A percentile compares a stretch with the other conserved stretches of the same genome.
phyloP scores from a whole-genome alignment of 2,888 invertebrate species.

The Pardosa pseudoannulata region DNA sequence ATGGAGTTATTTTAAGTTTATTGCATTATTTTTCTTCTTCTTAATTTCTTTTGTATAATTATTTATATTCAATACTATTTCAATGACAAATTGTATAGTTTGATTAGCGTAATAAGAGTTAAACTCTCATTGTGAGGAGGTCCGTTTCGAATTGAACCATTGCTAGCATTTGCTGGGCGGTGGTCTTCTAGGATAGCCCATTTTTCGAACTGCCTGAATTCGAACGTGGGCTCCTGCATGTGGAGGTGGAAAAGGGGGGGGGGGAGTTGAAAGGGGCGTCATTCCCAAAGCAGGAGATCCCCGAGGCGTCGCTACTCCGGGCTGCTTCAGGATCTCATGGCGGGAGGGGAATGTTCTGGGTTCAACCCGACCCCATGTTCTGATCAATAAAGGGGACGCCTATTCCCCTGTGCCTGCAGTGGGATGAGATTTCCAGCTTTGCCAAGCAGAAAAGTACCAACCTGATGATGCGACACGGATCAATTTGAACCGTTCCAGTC shows the following conservation, averaged over 20 bases:
- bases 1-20: too few species aligned
- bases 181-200: neutral
- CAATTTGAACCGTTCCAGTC: neutral
- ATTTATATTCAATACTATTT: too few species aligned
- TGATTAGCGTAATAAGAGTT: too few species aligned
- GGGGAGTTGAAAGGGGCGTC: neutral
- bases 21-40: too few species aligned
- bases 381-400: slow-evolving; percentile 60
- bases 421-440: neutral
- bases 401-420: neutral
- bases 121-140: too few species aligned
- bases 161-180: neutral
- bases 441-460: slow-evolving; percentile 2
- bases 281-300: neutral
- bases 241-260: neutral
- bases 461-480: neutral
- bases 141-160: neutral
- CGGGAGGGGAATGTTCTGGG: neutral
- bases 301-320: neutral
- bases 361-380: slow-evolving; percentile 28
- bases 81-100: too few species aligned
- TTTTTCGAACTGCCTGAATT: neutral
- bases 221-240: neutral
- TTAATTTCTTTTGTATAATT: too few species aligned
- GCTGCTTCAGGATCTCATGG: neutral